These are phyloP conservation scores for Drosophila gunungcola DNA, from an alignment of 1,140 invertebrate species.

Conservation along the genomic window DNA sequence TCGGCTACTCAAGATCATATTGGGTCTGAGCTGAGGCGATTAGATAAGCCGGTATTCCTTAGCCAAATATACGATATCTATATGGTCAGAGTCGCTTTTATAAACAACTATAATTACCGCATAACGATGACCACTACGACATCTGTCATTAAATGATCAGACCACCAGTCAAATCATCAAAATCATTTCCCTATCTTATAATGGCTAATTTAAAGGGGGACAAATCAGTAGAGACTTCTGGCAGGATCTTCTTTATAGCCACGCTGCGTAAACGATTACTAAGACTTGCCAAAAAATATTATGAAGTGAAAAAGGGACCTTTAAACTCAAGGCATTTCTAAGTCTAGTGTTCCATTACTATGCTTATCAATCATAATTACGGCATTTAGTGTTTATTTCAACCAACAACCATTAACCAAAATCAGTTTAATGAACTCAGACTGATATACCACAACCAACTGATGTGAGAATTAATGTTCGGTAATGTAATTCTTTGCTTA, in stretches of 20 bases:
- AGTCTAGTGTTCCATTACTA: neutral
- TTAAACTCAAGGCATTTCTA: neutral
- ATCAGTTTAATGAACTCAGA: constrained; percentile 35
- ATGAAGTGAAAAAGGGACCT: neutral
- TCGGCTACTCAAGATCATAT: constrained; percentile 50
- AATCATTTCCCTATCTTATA: constrained; percentile 3
- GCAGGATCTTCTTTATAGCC: neutral
- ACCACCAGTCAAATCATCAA: neutral
- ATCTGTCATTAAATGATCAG: constrained; percentile 2
- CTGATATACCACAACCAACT: neutral
- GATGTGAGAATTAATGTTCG: neutral
- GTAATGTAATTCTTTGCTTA: constrained; percentile 23
- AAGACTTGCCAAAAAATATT: neutral
- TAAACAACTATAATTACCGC: constrained; percentile 10
- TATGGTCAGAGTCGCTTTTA: constrained; percentile 8
- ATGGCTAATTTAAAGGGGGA: neutral
- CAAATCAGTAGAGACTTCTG: neutral
- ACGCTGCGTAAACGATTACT: neutral
- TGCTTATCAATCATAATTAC: neutral
- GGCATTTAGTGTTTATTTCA: neutral
- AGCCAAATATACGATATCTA: constrained; percentile 32
- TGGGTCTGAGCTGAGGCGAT: constrained; percentile 37
- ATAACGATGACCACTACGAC: constrained; percentile 38
- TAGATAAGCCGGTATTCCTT: constrained; percentile 54
- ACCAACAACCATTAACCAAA: neutral